Evolutionary conservation across 2,113 vertebrate genomes (phyloP), one percentile per base, ranked within the genome.

Genomic region (Phodopus roborovskii): DNA sequence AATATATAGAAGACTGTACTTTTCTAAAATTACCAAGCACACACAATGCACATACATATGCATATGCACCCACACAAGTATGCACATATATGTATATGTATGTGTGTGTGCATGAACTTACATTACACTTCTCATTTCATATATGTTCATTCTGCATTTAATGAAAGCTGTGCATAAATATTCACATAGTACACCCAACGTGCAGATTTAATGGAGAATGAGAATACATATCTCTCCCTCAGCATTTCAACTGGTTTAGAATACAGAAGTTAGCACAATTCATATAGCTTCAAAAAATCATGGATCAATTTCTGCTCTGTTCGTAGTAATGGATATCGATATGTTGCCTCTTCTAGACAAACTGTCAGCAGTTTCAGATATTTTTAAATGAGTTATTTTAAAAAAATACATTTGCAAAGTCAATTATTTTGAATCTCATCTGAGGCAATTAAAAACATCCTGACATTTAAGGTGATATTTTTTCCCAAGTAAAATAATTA

Each of bases 381-480:
- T 97, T 98, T 97, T 98, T 97, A 98, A 98, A 98, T 98, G 97
- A 98, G 97, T 96, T 98, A n/a, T 98, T 79, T 56, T 42, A 30
- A 36, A 28, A 97, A 95, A 97, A 97, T 98, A 98, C 97, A 97
- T 98, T 97, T 98, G 92, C 42, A 16, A 97, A 97, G 98, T 96
- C 97, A 94, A 98, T 98, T 98, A 98, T 98, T 98, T 97, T 97
- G 97, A 98, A 97, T 98, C 98, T 98, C 98, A 98, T 98, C 97
- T 56, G 97, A 98, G 97, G 98, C 98, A 98, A 98, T 99, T 99
- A 98, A 98, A 98, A 98, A 97, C 98, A 98, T 93, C 98, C 95
- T 99, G 98, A 98, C 98, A 98, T 99, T 99, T 99, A 98, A 98
- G 98, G 98, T 99, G 98, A 98, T 98, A 98, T 98, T 99, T 98